These are phyloP conservation scores for Clepsis dumicolana DNA, from an alignment of 2,888 invertebrate species.

Conservation along the genomic window DNA sequence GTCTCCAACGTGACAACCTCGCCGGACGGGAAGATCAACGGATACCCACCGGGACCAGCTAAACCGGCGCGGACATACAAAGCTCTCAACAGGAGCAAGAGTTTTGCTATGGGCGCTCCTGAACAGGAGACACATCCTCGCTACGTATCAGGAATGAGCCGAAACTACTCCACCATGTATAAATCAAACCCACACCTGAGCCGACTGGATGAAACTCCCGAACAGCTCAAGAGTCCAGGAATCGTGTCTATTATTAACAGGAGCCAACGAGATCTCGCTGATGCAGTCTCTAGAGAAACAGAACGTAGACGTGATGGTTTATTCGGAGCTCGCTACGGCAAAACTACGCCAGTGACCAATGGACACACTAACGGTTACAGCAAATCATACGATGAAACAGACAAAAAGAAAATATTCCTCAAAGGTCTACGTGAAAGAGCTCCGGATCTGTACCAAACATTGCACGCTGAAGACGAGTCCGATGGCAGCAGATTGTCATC, in stretches of 20 bases:
- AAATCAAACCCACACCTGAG: conserved; percentile 93
- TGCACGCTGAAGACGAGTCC: conserved; percentile 88
- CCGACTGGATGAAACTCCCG: conserved; percentile 89
- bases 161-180: conserved; percentile 87
- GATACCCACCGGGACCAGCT: conserved; percentile 87
- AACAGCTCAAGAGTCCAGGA: conserved; percentile 93
- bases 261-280: conserved; percentile 92
- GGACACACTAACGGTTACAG: conserved; percentile 79
- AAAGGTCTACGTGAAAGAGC: conserved; percentile 90
- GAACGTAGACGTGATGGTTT: conserved; percentile 83
- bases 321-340: conserved; percentile 85
- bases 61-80: conserved; percentile 93
- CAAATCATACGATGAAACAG: conserved; percentile 80
- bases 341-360: conserved; percentile 83
- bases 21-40: conserved; percentile 76
- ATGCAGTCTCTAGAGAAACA: conserved; percentile 85
- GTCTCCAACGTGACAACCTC: conserved; percentile 82
- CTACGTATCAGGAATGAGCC: conserved; percentile 78
- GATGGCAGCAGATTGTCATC: conserved; percentile 80
- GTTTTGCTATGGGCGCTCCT: conserved; percentile 92
- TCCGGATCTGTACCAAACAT: conserved; percentile 90
- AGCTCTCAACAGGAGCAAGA: conserved; percentile 92
- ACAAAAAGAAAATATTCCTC: conserved; percentile 89
- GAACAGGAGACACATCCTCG: conserved; percentile 81
- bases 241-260: conserved; percentile 94